phyloP scores from a whole-genome alignment of 2,888 invertebrate species.

The Drosophila quinaria region DNA sequence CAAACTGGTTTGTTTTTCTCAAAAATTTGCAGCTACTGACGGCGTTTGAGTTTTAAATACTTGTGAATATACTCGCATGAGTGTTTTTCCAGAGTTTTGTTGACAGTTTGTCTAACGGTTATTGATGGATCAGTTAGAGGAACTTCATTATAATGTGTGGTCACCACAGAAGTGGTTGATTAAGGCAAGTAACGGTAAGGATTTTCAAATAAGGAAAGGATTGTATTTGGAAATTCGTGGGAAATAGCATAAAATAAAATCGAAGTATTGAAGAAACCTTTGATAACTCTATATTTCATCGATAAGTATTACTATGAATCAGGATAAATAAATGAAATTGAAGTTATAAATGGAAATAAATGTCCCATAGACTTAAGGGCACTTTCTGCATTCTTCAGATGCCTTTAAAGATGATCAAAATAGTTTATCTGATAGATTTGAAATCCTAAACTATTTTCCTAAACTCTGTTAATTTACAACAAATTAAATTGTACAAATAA shows the following conservation, averaged over 20 bases:
- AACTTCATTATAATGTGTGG: conserved; percentile 45
- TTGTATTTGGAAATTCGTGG: conserved; percentile 11
- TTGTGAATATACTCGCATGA: conserved; percentile 20
- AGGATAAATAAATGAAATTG: too few species aligned
- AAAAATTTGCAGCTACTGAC: conserved; percentile 52
- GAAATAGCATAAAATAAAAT: not conserved
- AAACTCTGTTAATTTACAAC: too few species aligned
- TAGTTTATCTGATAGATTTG: too few species aligned
- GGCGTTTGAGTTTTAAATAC: conserved; percentile 45
- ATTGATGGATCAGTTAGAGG: conserved; percentile 71
- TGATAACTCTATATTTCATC: not conserved
- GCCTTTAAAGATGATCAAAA: too few species aligned
- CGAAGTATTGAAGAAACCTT: not conserved
- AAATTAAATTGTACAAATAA: too few species aligned
- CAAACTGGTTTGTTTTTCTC: conserved; percentile 39
- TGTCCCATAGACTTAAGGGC: too few species aligned
- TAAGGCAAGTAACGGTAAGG: conserved; percentile 18
- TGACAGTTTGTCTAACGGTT: conserved; percentile 67
- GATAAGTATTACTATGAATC: not conserved
- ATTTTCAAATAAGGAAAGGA: conserved; percentile 15
- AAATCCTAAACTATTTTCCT: too few species aligned
- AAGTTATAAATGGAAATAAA: too few species aligned
- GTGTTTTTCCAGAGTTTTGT: conserved; percentile 39
- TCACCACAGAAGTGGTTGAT: conserved; percentile 19
- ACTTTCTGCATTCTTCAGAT: too few species aligned